These are phyloP conservation scores for Zaprionus bogoriensis DNA, from an alignment of 2,888 invertebrate species.

Conservation along the genomic window DNA sequence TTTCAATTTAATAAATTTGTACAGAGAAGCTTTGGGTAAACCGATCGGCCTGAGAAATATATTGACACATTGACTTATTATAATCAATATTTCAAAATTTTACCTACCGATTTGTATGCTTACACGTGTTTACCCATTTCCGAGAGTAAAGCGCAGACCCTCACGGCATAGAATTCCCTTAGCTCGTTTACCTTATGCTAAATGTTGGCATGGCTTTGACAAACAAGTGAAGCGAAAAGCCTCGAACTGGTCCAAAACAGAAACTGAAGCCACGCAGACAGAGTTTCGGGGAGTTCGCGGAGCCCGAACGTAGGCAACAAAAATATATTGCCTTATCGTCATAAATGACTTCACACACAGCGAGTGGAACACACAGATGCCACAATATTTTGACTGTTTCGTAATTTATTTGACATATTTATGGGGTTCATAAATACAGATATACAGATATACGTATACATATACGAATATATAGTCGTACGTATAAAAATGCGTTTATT, in stretches of 20 bases:
- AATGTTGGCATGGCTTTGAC: background rate
- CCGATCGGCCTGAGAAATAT: no score
- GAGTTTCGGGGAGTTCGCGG: constrained; percentile 11
- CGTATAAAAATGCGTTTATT: constrained; percentile 71
- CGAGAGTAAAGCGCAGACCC: no score
- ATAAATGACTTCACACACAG: constrained; percentile 57
- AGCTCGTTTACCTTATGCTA: background rate
- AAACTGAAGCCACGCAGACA: constrained; percentile 3
- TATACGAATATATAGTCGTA: constrained; percentile 33
- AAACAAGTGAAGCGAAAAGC: constrained; percentile 22
- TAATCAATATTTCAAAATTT: no score
- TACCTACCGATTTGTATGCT: no score
- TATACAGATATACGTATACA: constrained; percentile 36
- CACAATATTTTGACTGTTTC: constrained; percentile 77
- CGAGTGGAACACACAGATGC: constrained; percentile 57
- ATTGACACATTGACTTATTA: no score
- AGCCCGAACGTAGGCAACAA: constrained; percentile 11
- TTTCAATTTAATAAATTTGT: no score
- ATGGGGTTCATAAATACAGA: constrained; percentile 77
- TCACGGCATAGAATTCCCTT: no score
- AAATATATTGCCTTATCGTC: constrained; percentile 44
- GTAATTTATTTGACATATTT: constrained; percentile 79
- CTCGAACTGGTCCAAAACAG: constrained; percentile 11
- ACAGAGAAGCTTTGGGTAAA: no score
- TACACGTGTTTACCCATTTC: no score